These are phyloP conservation scores for Cheilosia vernalis DNA, from an alignment of 2,888 invertebrate genomes.

Conservation along the genomic window DNA sequence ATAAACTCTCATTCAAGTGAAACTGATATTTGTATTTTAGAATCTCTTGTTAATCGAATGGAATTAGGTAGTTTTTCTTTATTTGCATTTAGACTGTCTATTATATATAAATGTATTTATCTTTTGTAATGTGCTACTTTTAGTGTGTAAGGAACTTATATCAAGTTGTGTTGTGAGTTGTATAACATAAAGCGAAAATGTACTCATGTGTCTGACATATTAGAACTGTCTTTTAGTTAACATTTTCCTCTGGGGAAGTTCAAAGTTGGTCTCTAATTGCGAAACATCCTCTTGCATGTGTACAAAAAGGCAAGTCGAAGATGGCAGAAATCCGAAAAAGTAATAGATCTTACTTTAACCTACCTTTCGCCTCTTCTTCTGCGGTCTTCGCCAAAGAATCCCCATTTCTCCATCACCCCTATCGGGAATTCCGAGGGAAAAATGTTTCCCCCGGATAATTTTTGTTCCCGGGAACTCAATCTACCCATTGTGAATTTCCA, in stretches of 20 bases:
- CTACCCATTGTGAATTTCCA: no score
- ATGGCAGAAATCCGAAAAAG: no score
- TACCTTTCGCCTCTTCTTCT: no score
- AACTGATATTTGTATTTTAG: slow-evolving; percentile 23
- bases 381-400: no score
- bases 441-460: no score
- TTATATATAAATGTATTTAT: slow-evolving; percentile 23
- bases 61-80: slow-evolving; percentile 5
- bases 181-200: slow-evolving; percentile 10
- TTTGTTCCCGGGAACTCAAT: no score
- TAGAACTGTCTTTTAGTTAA: not conserved
- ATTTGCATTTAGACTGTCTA: slow-evolving; percentile 42
- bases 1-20: slow-evolving; percentile 12
- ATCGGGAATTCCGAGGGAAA: no score
- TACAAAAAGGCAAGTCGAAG: no score
- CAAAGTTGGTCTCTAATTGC: no score
- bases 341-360: no score
- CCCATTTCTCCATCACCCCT: no score
- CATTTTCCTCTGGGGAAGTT: not conserved
- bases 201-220: not conserved
- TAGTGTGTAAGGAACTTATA: slow-evolving; percentile 25
- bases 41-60: slow-evolving; percentile 23
- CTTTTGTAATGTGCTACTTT: slow-evolving; percentile 44
- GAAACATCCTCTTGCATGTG: no score
- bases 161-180: slow-evolving; percentile 45